phyloP scores from a whole-genome alignment of 2,797 vertebrate genomes.

The Gymnothorax javanicus region DNA sequence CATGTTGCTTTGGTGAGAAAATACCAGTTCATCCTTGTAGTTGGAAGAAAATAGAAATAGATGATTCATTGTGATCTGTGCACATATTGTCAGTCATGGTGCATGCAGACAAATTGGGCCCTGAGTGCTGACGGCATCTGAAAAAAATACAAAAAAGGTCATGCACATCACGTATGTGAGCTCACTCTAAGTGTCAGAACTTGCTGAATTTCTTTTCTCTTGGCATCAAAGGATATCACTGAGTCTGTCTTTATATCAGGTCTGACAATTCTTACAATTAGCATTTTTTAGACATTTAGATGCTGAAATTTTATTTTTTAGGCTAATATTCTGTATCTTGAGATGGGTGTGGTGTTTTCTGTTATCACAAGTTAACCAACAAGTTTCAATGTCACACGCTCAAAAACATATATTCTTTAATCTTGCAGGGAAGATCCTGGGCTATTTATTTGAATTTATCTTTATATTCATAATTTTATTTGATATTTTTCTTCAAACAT shows the following conservation, averaged over 20 bases:
- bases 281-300: not conserved
- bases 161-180: not conserved
- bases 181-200: not conserved
- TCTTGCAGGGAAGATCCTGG: not conserved
- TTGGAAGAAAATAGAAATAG: too few relatives aligned
- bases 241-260: not conserved
- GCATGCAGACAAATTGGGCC: too few relatives aligned
- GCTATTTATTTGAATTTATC: conserved; percentile 5
- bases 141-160: not conserved
- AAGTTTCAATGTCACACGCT: not conserved
- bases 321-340: not conserved
- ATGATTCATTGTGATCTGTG: too few relatives aligned
- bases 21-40: too few relatives aligned
- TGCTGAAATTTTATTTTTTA: not conserved
- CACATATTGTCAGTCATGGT: too few relatives aligned
- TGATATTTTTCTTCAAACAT: not conserved
- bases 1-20: too few relatives aligned
- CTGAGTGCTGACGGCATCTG: not conserved
- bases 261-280: not conserved
- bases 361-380: not conserved
- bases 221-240: not conserved
- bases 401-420: not conserved
- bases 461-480: not conserved
- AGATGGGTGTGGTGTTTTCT: not conserved
- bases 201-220: not conserved